Evolutionary conservation across 2,113 vertebrate genomes (phyloP).

Genomic region (Thamnaconus septentrionalis): DNA sequence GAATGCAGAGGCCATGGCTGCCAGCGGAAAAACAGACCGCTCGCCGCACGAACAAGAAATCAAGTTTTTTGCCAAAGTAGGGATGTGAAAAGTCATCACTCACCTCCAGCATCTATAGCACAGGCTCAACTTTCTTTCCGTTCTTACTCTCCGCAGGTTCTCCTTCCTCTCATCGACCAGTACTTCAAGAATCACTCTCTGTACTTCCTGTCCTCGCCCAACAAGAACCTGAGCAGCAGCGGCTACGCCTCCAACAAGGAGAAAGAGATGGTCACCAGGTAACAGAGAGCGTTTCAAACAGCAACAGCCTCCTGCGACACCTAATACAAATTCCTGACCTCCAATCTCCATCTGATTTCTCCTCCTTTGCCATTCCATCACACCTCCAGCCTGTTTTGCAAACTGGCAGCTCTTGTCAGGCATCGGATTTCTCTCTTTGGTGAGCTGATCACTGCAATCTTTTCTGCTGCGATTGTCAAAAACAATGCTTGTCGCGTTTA

Average conservation of each 20-base stretch:
- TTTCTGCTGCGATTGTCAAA: not conserved
- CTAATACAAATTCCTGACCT: not conserved
- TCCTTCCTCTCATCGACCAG: conserved; percentile 95
- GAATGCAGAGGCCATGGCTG: conserved; percentile 90
- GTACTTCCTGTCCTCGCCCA: conserved; percentile 95
- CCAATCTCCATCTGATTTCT: conserved; percentile 13
- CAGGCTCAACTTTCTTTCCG: not conserved
- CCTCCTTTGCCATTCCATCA: conserved; percentile 70
- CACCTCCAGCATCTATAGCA: too few species aligned
- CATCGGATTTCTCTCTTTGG: conserved; percentile 99
- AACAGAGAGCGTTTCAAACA: not conserved
- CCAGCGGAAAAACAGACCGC: conserved; percentile 90
- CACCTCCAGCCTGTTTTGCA: conserved; percentile 92
- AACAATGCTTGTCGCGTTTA: not conserved
- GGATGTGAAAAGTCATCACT: not conserved
- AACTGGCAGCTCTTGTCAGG: conserved; percentile 98
- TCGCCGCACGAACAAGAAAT: conserved; percentile 98
- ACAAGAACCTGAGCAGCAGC: conserved; percentile 92
- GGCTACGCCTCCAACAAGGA: conserved; percentile 97
- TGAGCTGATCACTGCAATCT: conserved; percentile 71
- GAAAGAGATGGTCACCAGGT: conserved; percentile 99
- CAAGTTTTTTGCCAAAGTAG: conserved; percentile 99
- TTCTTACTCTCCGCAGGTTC: conserved; percentile 80
- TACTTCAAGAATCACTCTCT: conserved; percentile 98
- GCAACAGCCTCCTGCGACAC: not conserved